Percentiles rank a stretch among this genome's conserved stretches.
phyloP scores from a whole-genome alignment of 2,113 vertebrate genomes.

The Corynorhinus townsendii region DNA sequence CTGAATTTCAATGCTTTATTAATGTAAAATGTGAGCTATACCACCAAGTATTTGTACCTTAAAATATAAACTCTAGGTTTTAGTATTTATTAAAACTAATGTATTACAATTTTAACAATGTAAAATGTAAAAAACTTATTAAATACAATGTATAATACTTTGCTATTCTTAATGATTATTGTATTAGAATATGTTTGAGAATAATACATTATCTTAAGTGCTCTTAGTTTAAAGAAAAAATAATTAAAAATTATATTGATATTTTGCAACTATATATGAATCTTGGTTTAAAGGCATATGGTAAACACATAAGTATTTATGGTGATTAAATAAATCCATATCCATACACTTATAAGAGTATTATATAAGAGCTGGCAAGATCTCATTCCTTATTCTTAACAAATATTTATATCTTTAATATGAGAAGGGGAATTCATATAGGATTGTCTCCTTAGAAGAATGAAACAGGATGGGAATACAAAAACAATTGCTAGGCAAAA shows the following conservation, averaged over 20 bases:
- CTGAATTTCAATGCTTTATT: not conserved
- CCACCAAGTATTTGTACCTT: not conserved
- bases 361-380: not conserved
- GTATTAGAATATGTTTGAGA: not conserved
- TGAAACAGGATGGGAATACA: not conserved
- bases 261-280: slow-evolving; percentile 20
- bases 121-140: not conserved
- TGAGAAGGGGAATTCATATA: not conserved
- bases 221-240: not conserved
- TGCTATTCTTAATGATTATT: slow-evolving; percentile 29
- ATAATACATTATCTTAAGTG: not conserved
- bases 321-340: not conserved
- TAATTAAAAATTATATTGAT: not conserved
- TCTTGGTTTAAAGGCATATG: not conserved
- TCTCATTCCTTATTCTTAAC: not conserved
- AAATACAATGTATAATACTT: not conserved
- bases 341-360: not conserved
- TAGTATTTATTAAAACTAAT: not conserved
- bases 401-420: not conserved
- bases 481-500: not conserved
- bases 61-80: not conserved
- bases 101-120: not conserved
- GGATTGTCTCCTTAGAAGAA: not conserved
- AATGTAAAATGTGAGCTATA: not conserved
- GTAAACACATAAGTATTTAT: not conserved